These are phyloP conservation scores for Empidonax traillii DNA, from an alignment of 2,113 vertebrate genomes.

Conservation along the genomic window DNA sequence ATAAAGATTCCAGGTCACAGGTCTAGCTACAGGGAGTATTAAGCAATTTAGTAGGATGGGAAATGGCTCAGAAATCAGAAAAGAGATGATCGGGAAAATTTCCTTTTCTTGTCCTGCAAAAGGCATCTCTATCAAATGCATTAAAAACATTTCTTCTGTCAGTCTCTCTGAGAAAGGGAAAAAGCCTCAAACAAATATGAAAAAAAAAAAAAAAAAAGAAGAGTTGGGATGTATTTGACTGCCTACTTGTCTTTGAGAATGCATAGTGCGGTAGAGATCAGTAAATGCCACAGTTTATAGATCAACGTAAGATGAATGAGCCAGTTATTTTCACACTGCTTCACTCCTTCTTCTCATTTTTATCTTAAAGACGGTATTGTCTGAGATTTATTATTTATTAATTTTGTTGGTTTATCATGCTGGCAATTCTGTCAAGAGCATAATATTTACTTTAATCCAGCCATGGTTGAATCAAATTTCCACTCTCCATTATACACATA, in stretches of 20 bases:
- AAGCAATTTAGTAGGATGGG: conserved; percentile 58
- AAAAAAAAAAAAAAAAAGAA: background rate
- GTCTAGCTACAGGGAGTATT: conserved; percentile 49
- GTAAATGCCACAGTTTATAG: conserved; percentile 18
- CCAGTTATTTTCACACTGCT: conserved; percentile 13
- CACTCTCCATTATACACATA: background rate
- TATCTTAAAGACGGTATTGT: conserved; percentile 3
- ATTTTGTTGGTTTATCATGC: background rate
- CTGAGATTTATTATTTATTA: background rate
- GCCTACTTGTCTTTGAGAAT: background rate
- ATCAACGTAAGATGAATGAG: conserved; percentile 36
- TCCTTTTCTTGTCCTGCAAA: background rate
- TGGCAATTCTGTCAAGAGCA: background rate
- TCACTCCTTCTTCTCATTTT: conserved; percentile 3
- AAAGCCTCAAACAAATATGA: background rate
- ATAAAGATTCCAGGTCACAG: conserved; percentile 69
- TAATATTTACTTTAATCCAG: background rate
- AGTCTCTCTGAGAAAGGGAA: background rate
- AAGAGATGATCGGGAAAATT: background rate
- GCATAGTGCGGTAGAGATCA: background rate
- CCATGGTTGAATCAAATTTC: background rate
- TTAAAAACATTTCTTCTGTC: background rate
- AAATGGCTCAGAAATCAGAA: conserved; percentile 40
- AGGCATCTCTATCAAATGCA: background rate
- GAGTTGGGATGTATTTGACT: background rate